Conservation (phyloP, 1,140 invertebrate species). For the Neuroterus valhalla region DNA sequence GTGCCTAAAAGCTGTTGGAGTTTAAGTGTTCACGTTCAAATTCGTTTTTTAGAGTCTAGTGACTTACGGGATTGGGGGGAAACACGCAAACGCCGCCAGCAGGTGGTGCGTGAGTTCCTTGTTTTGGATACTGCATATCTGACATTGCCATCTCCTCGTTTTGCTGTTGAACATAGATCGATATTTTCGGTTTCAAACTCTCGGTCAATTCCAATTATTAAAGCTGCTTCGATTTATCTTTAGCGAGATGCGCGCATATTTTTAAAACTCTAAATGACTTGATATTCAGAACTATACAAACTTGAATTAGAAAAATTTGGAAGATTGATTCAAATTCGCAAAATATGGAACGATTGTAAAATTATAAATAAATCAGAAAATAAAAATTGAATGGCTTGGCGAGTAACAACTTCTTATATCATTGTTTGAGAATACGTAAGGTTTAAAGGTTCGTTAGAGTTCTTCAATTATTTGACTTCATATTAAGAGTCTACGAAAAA, state of each 20-base stretch:
- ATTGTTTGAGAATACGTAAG: neutral
- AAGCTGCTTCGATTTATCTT: neutral
- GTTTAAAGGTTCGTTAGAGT: neutral
- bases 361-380: neutral
- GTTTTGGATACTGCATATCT: slow-evolving; percentile 83
- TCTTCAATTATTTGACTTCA: too few species aligned
- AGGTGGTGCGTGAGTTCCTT: slow-evolving; percentile 69
- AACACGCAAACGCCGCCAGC: slow-evolving; percentile 78
- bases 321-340: neutral
- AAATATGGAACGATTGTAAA: neutral
- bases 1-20: slow-evolving; percentile 25
- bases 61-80: slow-evolving; percentile 79
- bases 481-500: neutral
- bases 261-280: neutral
- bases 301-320: neutral
- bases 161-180: slow-evolving; percentile 70
- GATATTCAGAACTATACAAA: too few species aligned
- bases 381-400: slow-evolving; percentile 34
- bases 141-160: slow-evolving; percentile 85
- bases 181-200: slow-evolving; percentile 35
- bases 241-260: neutral
- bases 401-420: slow-evolving; percentile 33
- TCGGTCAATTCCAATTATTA: neutral
- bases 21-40: slow-evolving; percentile 7
- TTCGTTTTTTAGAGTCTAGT: slow-evolving; percentile 54